phyloP scores from a whole-genome alignment of 30 jellyfish, hydroid and myxozoan genomes.

The Aurelia sp. region DNA sequence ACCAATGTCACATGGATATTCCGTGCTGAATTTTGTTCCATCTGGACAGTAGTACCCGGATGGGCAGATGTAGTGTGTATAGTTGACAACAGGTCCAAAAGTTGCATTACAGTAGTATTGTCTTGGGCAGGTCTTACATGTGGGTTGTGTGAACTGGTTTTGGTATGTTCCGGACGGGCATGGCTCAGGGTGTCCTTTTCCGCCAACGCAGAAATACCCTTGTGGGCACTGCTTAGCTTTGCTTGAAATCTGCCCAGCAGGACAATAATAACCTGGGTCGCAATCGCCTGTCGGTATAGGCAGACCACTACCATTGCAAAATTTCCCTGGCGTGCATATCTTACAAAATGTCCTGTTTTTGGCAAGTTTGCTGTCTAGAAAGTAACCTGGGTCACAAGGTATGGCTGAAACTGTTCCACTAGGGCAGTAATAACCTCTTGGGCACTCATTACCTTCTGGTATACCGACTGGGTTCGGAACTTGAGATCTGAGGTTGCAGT shows the following conservation, averaged over 20 bases:
- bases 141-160: constrained; percentile 66
- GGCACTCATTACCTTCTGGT: constrained; percentile 80
- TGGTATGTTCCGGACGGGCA: constrained; percentile 96
- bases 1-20: constrained; percentile 90
- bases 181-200: constrained; percentile 85
- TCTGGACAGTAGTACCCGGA: constrained; percentile 92
- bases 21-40: constrained; percentile 80
- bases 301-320: constrained; percentile 92
- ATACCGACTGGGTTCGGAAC: constrained; percentile 75
- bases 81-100: constrained; percentile 87
- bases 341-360: constrained; percentile 66
- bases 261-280: constrained; percentile 95
- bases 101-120: constrained; percentile 95
- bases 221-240: constrained; percentile 79
- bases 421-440: constrained; percentile 90
- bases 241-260: constrained; percentile 83
- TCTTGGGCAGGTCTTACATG: constrained; percentile 86
- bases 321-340: constrained; percentile 91
- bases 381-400: constrained; percentile 88
- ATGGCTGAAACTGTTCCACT: constrained; percentile 81
- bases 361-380: constrained; percentile 81
- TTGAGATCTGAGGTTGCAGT: constrained; percentile 76
- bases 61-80: constrained; percentile 84
- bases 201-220: constrained; percentile 95
- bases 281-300: constrained; percentile 91